phyloP scores from a whole-genome alignment of 92 coral and sea anemone species.

The Ricordea florida region DNA sequence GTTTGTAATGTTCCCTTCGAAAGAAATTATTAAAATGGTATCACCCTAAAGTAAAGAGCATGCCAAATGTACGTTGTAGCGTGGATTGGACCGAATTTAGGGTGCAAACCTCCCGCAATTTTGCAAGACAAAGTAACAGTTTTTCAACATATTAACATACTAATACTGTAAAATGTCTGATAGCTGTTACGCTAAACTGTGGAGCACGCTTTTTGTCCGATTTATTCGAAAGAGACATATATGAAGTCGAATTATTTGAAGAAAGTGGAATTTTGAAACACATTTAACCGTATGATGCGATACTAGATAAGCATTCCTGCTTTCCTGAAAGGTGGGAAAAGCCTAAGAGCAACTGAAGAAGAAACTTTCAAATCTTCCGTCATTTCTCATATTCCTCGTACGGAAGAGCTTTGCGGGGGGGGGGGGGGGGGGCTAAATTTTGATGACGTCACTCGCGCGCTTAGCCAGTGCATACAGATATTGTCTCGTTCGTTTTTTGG shows the following conservation, averaged over 20 bases:
- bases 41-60: constrained; percentile 39
- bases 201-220: constrained; percentile 48
- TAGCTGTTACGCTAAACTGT: constrained; percentile 44
- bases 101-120: constrained; percentile 49
- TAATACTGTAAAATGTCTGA: constrained; percentile 56
- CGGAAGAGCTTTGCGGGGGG: no score
- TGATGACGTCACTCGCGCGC: no score
- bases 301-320: constrained; percentile 43
- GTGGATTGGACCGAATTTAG: constrained; percentile 55
- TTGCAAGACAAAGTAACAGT: constrained; percentile 49
- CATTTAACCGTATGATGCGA: constrained; percentile 34
- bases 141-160: constrained; percentile 42
- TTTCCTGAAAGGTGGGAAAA: no score
- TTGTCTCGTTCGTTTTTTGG: no score
- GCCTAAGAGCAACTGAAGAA: no score
- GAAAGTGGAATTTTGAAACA: constrained; percentile 51
- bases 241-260: constrained; percentile 18
- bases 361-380: no score
- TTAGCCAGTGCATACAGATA: no score
- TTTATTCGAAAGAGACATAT: constrained; percentile 19
- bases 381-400: no score
- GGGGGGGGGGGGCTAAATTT: no score
- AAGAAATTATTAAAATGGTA: neutral
- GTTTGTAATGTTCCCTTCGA: constrained; percentile 35
- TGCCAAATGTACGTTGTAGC: constrained; percentile 28